Percentiles rank a stretch among this genome's conserved stretches.
phyloP scores from a whole-genome alignment of 2,888 invertebrate genomes.

The Cantharis flavilabris region DNA sequence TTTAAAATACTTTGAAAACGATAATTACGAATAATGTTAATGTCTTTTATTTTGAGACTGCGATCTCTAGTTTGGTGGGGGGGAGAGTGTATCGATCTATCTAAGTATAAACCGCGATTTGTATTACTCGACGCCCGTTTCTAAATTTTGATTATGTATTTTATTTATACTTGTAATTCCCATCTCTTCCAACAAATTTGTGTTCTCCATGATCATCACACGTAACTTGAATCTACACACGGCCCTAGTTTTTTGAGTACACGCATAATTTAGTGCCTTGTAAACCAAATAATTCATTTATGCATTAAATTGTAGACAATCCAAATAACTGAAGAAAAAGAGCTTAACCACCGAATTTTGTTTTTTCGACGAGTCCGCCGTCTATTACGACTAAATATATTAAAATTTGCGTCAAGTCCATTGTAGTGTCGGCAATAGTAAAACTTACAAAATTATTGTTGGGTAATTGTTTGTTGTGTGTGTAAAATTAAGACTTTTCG shows the following conservation, averaged over 20 bases:
- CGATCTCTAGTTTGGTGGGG: too few relatives aligned
- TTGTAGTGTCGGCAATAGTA: constrained; percentile 35
- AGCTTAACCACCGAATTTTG: neutral
- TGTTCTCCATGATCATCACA: neutral
- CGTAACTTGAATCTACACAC: neutral
- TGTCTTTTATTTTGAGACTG: neutral
- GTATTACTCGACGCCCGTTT: too few relatives aligned
- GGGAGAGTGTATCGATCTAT: too few relatives aligned
- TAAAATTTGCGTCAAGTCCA: constrained; percentile 20
- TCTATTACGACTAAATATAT: constrained; percentile 19
- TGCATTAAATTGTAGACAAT: neutral
- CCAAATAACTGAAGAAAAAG: neutral
- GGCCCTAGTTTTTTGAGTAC: neutral
- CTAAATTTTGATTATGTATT: too few relatives aligned
- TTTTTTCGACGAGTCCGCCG: neutral
- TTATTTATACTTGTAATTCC: too few relatives aligned
- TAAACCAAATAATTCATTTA: neutral
- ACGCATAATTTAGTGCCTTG: neutral
- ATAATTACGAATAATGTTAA: neutral
- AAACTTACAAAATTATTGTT: constrained; percentile 27
- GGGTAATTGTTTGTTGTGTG: constrained; percentile 39
- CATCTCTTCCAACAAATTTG: neutral
- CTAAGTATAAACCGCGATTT: too few relatives aligned
- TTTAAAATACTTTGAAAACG: neutral
- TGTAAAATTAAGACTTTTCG: constrained; percentile 41